Evolutionary conservation across 2,888 invertebrate genomes (phyloP).

Genomic region (Cosmia trapezina): DNA sequence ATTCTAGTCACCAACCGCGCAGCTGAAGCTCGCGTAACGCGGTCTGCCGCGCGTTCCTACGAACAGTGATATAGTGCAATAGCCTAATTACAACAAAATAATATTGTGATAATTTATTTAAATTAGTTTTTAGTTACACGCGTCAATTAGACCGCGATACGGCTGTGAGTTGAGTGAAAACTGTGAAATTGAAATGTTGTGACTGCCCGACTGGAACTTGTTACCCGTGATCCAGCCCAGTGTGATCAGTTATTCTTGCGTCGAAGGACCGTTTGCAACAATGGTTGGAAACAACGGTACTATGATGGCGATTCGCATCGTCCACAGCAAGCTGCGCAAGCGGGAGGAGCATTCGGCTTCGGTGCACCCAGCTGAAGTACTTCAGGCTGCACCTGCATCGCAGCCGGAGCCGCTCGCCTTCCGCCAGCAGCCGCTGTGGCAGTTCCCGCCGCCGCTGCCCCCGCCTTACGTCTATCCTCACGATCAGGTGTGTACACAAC

Average conservation of each 20-base stretch:
- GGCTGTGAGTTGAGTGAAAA: conserved; percentile 90
- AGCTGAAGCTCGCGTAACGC: conserved; percentile 88
- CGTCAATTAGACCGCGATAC: conserved; percentile 84
- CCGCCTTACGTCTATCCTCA: conserved; percentile 94
- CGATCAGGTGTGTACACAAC: conserved; percentile 93
- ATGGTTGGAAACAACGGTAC: conserved; percentile 97
- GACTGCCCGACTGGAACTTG: conserved; percentile 89
- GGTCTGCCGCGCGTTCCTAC: conserved; percentile 89
- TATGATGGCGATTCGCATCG: conserved; percentile 97
- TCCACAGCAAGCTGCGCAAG: conserved; percentile 97
- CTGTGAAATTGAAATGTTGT: conserved; percentile 88
- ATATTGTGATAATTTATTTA: conserved; percentile 90
- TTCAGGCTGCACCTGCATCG: conserved; percentile 89
- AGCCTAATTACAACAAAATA: conserved; percentile 85
- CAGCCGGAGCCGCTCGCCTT: conserved; percentile 91
- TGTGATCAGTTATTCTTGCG: conserved; percentile 87
- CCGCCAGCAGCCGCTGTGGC: conserved; percentile 94
- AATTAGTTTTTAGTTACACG: conserved; percentile 87
- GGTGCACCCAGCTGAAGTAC: conserved; percentile 92
- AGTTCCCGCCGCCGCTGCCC: conserved; percentile 95
- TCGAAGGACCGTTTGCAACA: conserved; percentile 86
- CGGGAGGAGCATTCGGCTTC: conserved; percentile 94
- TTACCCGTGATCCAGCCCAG: conserved; percentile 88
- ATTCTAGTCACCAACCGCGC: conserved; percentile 90
- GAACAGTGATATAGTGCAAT: conserved; percentile 90